Percentiles rank a stretch among this genome's conserved stretches.
These are phyloP conservation scores for Neodiprion lecontei DNA, from an alignment of 1,140 invertebrate species.

Conservation along the genomic window DNA sequence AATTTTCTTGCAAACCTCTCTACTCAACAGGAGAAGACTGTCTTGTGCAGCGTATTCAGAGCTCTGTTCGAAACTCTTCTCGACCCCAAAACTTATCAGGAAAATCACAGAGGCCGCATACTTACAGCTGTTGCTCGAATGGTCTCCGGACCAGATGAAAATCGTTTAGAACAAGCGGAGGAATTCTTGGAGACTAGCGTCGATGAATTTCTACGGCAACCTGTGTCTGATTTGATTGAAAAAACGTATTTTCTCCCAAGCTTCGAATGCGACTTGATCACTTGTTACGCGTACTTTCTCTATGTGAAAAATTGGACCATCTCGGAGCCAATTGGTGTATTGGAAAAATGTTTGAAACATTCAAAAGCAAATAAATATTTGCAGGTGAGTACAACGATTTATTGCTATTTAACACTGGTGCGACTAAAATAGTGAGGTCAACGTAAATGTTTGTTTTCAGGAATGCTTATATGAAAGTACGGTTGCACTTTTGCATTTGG, in stretches of 20 bases:
- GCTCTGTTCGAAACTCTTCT: conserved; percentile 58
- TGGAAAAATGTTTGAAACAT: conserved; percentile 45
- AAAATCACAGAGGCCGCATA: conserved; percentile 32
- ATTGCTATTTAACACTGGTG: not conserved
- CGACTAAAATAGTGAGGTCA: conserved; percentile 4
- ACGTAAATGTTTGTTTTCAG: not conserved
- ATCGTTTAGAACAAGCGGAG: conserved; percentile 37
- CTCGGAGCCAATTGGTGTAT: conserved; percentile 35
- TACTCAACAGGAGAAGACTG: conserved; percentile 42
- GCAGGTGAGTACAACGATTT: conserved; percentile 34
- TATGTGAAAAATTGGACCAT: conserved; percentile 48
- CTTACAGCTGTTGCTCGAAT: conserved; percentile 40
- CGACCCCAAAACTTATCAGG: conserved; percentile 34
- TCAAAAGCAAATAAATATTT: conserved; percentile 34
- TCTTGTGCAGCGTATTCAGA: conserved; percentile 57
- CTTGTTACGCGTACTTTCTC: conserved; percentile 64
- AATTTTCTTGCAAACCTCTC: conserved; percentile 34
- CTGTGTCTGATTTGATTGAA: conserved; percentile 24
- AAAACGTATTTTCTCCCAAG: conserved; percentile 61
- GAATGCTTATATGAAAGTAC: conserved; percentile 54
- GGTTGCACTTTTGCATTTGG: conserved; percentile 57
- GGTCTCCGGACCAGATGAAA: conserved; percentile 25
- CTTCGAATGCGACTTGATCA: conserved; percentile 62
- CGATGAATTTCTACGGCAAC: conserved; percentile 37
- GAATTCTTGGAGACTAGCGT: conserved; percentile 40